Evolutionary conservation across 1,140 invertebrate genomes (phyloP).

Genomic region (Anastrepha ludens): DNA sequence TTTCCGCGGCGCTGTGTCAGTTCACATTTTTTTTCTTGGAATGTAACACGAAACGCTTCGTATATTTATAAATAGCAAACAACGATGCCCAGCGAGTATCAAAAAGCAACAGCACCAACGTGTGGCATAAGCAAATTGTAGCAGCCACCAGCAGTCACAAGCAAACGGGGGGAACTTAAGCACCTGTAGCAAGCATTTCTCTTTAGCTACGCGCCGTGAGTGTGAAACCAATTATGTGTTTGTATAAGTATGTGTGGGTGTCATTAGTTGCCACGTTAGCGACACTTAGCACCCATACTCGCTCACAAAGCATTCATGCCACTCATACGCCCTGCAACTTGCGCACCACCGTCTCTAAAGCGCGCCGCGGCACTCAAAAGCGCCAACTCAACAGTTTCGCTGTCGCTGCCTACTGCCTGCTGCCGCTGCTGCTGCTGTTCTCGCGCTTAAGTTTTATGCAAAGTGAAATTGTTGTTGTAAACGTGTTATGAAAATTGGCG

Average conservation of each 20-base stretch:
- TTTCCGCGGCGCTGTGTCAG: too few relatives aligned
- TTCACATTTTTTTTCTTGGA: too few relatives aligned
- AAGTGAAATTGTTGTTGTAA: constrained; percentile 46
- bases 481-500: constrained; percentile 64
- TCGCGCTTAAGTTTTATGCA: constrained; percentile 22
- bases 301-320: background rate
- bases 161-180: background rate
- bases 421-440: background rate
- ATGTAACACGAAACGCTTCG: too few relatives aligned
- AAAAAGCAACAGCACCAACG: background rate
- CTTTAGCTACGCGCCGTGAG: background rate
- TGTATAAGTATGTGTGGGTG: background rate
- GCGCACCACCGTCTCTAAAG: background rate
- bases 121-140: background rate
- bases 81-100: background rate
- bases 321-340: background rate
- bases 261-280: background rate
- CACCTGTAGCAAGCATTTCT: background rate
- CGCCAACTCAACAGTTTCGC: background rate
- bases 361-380: background rate
- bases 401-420: background rate
- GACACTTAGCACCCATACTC: background rate
- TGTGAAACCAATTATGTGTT: background rate
- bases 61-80: background rate
- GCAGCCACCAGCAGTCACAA: background rate